A percentile compares a stretch with the other conserved stretches of the same genome.
These are phyloP conservation scores for Aleiodes leptofemur DNA, from an alignment of 2,888 invertebrate genomes.

Conservation along the genomic window DNA sequence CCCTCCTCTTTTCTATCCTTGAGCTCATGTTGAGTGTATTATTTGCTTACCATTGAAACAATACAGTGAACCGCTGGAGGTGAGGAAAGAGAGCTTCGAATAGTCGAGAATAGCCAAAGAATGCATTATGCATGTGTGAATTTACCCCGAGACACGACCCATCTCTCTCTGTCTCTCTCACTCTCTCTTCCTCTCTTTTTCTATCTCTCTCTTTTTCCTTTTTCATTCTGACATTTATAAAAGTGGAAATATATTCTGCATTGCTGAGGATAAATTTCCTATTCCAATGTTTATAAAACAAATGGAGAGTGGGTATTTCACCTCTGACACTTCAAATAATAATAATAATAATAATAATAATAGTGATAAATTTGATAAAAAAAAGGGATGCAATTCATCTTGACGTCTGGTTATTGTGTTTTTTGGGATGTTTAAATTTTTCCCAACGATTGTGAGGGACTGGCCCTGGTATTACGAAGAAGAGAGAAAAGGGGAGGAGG, in stretches of 20 bases:
- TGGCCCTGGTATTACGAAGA: too few species aligned
- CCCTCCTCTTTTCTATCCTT: neutral
- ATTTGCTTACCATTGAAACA: conserved; percentile 49
- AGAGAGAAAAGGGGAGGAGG: too few species aligned
- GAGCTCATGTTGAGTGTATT: conserved; percentile 38
- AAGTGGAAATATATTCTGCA: too few species aligned
- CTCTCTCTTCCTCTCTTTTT: neutral
- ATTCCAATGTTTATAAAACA: conserved; percentile 30
- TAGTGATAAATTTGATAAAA: too few species aligned
- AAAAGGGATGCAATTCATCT: too few species aligned
- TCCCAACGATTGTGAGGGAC: too few species aligned
- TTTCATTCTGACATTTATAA: too few species aligned
- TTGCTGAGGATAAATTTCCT: too few species aligned
- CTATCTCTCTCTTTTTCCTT: neutral
- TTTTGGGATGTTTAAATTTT: too few species aligned
- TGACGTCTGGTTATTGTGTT: too few species aligned
- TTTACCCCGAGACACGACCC: neutral
- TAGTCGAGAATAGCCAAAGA: conserved; percentile 26
- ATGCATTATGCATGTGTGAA: conserved; percentile 52
- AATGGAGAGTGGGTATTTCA: conserved; percentile 1
- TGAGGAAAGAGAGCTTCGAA: neutral
- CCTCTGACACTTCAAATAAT: too few species aligned
- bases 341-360: too few species aligned
- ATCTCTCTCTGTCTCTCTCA: conserved; percentile 1
- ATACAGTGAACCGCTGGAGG: conserved; percentile 7